Conservation (phyloP, 2,888 invertebrate genomes). For the Catocala sponsa region DNA sequence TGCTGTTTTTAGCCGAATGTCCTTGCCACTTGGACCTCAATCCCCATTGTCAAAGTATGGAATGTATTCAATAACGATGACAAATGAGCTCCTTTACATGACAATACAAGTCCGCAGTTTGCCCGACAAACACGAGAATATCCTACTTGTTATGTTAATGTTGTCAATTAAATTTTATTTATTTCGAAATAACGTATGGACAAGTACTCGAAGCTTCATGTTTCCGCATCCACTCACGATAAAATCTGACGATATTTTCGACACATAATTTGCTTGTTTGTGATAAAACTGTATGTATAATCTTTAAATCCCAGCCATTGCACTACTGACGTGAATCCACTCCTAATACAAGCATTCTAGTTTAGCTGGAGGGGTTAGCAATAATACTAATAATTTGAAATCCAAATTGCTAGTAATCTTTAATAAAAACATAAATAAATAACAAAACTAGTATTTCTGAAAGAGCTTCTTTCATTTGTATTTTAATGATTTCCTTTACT, state of each 20-base stretch:
- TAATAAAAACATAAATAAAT: too few relatives aligned
- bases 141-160: slow-evolving; percentile 72
- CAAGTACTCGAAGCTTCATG: slow-evolving; percentile 46
- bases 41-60: slow-evolving; percentile 55
- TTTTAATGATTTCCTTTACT: too few relatives aligned
- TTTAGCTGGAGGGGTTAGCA: too few relatives aligned
- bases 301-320: too few relatives aligned
- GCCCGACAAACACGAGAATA: slow-evolving; percentile 67
- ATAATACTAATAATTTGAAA: too few relatives aligned
- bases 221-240: slow-evolving; percentile 51
- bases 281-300: too few relatives aligned
- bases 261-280: background rate
- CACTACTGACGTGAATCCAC: too few relatives aligned
- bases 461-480: too few relatives aligned
- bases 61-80: slow-evolving; percentile 67
- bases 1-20: slow-evolving; percentile 34
- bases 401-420: too few relatives aligned
- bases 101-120: slow-evolving; percentile 71
- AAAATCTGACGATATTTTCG: slow-evolving; percentile 26
- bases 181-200: slow-evolving; percentile 57
- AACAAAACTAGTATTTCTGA: too few relatives aligned
- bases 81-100: slow-evolving; percentile 73
- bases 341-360: too few relatives aligned
- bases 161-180: slow-evolving; percentile 56
- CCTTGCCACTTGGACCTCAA: slow-evolving; percentile 55